Evolutionary conservation across 2,797 vertebrate species (phyloP).

Genomic region (Hyperoplus lanceolatus): DNA sequence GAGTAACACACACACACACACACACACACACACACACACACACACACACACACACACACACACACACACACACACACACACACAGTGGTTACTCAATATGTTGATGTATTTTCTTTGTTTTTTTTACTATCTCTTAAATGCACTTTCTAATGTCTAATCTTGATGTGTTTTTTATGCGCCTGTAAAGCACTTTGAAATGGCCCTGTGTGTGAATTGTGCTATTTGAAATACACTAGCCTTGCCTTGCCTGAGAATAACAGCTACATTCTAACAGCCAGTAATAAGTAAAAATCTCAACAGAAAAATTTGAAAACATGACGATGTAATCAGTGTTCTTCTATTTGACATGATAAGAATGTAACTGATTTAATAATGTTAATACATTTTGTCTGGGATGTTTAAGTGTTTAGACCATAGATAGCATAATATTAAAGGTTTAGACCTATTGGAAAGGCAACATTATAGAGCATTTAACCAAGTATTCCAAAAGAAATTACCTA

Average conservation of each 20-base stretch:
- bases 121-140: too few relatives aligned
- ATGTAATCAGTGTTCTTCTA: neutral
- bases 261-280: conserved; percentile 44
- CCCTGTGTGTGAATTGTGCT: too few relatives aligned
- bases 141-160: too few relatives aligned
- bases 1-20: neutral
- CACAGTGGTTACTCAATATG: too few relatives aligned
- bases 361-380: neutral
- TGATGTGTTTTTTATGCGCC: too few relatives aligned
- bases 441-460: neutral
- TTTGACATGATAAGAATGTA: neutral
- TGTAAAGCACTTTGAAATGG: too few relatives aligned
- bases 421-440: neutral
- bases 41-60: too few relatives aligned
- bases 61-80: too few relatives aligned
- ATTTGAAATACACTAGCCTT: too few relatives aligned
- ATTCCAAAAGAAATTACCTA: neutral
- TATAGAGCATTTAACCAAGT: neutral
- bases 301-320: conserved; percentile 33
- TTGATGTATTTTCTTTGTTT: too few relatives aligned
- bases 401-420: too few relatives aligned
- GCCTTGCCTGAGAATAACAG: neutral
- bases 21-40: too few relatives aligned
- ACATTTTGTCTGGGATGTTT: conserved; percentile 14
- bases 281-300: conserved; percentile 43